These are phyloP conservation scores for Phaetusa simplex DNA, from an alignment of 2,113 vertebrate genomes.

Conservation along the genomic window DNA sequence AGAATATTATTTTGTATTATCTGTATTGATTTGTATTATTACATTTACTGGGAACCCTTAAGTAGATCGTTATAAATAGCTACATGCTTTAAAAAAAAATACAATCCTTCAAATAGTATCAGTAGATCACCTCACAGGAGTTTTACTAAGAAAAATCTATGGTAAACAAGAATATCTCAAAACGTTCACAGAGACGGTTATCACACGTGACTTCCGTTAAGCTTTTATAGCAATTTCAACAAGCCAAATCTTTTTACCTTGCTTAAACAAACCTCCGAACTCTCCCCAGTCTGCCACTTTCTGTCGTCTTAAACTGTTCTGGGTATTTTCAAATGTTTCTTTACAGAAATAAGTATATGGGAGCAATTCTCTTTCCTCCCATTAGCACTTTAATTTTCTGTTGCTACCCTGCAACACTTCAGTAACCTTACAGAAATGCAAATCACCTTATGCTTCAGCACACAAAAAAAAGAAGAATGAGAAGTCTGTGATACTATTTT, in stretches of 20 bases:
- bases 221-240: neutral
- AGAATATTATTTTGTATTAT: neutral
- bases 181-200: neutral
- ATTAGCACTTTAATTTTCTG: neutral
- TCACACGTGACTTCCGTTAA: neutral
- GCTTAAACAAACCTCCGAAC: neutral
- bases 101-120: neutral
- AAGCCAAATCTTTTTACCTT: neutral
- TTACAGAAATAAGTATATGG: neutral
- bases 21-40: neutral
- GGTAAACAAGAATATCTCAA: neutral
- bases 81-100: neutral
- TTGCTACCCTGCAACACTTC: neutral
- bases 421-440: neutral
- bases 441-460: neutral
- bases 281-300: neutral
- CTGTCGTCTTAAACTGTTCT: neutral
- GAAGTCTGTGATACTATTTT: neutral
- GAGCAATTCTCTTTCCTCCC: neutral
- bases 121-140: neutral
- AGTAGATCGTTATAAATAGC: neutral
- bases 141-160: neutral
- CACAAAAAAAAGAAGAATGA: neutral
- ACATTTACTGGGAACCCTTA: neutral
- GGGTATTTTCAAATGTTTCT: neutral